Conservation (phyloP, 2,113 vertebrate genomes). For the Patagioenas fasciata region DNA sequence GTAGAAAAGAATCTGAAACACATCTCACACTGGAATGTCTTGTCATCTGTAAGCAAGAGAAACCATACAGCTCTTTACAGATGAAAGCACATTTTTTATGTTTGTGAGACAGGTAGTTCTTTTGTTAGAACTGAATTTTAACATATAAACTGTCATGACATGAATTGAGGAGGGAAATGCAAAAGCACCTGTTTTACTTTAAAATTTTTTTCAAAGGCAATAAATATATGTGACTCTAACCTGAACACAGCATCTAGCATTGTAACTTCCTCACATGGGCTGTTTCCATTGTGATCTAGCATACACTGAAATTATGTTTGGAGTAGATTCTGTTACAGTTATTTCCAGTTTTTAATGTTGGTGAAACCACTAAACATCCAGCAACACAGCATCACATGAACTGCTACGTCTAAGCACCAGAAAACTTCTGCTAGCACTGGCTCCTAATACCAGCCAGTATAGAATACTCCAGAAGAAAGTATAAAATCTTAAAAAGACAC, state of each 20-base stretch:
- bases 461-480: neutral
- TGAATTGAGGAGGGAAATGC: neutral
- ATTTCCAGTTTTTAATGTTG: neutral
- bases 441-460: neutral
- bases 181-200: neutral
- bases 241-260: neutral
- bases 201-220: neutral
- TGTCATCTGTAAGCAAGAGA: conserved; percentile 86
- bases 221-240: neutral
- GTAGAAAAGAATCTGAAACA: conserved; percentile 99
- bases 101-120: neutral
- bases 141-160: neutral
- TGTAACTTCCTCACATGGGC: neutral
- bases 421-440: neutral
- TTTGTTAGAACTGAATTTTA: neutral
- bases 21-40: conserved; percentile 99
- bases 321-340: neutral
- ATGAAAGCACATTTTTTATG: neutral
- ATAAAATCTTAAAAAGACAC: neutral
- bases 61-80: neutral
- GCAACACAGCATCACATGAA: neutral
- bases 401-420: neutral
- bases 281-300: neutral
- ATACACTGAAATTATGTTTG: neutral
- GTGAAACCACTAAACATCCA: neutral